Percentiles rank a stretch among this genome's conserved stretches.
phyloP scores from a whole-genome alignment of 2,888 invertebrate species.

The Megastigmus dorsalis region DNA sequence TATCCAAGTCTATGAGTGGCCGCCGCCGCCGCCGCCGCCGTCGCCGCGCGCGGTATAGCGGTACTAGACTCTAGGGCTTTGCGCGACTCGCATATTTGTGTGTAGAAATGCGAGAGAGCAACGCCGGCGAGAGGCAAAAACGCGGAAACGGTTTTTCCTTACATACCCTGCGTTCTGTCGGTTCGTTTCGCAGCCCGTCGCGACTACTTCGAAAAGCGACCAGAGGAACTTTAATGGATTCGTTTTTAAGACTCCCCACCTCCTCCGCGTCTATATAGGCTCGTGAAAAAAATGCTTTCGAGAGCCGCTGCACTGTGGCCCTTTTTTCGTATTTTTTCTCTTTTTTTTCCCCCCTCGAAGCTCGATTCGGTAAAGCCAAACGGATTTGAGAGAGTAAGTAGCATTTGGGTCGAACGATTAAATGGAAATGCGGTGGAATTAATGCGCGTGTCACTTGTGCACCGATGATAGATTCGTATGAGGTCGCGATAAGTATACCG shows the following conservation, averaged over 20 bases:
- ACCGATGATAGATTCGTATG: neutral
- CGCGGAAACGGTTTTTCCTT: slow-evolving; percentile 30
- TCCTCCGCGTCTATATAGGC: slow-evolving; percentile 32
- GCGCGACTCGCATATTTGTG: neutral
- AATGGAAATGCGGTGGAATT: no score
- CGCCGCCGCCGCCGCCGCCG: no score
- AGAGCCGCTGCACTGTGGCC: neutral
- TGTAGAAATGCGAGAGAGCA: neutral
- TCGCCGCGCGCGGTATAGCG: neutral
- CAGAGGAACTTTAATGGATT: slow-evolving; percentile 70
- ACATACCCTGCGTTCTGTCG: neutral
- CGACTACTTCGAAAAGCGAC: slow-evolving; percentile 57
- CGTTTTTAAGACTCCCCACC: slow-evolving; percentile 68
- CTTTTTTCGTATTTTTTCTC: neutral
- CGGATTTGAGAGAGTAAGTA: neutral
- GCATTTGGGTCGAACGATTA: neutral
- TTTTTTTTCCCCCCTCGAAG: neutral
- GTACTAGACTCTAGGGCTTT: slow-evolving; percentile 21
- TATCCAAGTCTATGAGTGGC: slow-evolving; percentile 57
- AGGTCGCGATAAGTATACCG: no score
- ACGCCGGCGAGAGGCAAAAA: slow-evolving; percentile 8
- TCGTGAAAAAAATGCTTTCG: slow-evolving; percentile 17
- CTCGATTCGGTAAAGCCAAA: neutral
- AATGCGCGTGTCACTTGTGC: neutral
- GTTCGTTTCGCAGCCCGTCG: slow-evolving; percentile 43